Conservation (phyloP, 2,888 invertebrate genomes). For the Platycheirus albimanus region DNA sequence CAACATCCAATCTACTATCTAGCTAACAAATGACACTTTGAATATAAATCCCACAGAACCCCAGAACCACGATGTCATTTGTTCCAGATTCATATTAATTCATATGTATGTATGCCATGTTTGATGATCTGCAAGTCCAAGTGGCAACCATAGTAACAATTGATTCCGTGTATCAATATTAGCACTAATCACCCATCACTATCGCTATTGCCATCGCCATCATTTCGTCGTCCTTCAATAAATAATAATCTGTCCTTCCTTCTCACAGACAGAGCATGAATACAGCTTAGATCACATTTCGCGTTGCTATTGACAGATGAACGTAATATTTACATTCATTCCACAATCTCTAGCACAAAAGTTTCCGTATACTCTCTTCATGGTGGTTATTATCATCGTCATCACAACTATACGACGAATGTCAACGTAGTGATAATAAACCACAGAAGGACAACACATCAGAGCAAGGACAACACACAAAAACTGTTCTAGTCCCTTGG, state of each 20-base stretch:
- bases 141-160: slow-evolving; percentile 2
- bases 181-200: slow-evolving; percentile 54
- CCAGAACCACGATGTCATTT: not conserved
- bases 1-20: too few relatives aligned
- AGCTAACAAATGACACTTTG: not conserved
- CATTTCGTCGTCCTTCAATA: slow-evolving; percentile 38
- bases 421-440: slow-evolving; percentile 55
- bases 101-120: not conserved
- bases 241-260: slow-evolving; percentile 46
- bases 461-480: not conserved
- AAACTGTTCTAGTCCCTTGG: slow-evolving; percentile 2
- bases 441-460: slow-evolving; percentile 59
- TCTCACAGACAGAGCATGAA: slow-evolving; percentile 18
- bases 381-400: slow-evolving; percentile 32
- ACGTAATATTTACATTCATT: slow-evolving; percentile 47
- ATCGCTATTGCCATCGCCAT: too few relatives aligned
- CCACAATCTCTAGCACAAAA: slow-evolving; percentile 9
- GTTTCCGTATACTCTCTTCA: slow-evolving; percentile 5
- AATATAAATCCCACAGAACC: not conserved
- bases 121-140: slow-evolving; percentile 7
- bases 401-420: slow-evolving; percentile 41
- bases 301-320: slow-evolving; percentile 41
- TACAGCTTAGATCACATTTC: slow-evolving; percentile 40
- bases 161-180: slow-evolving; percentile 41
- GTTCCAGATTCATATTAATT: slow-evolving; percentile 17